phyloP scores from a whole-genome alignment of 2,797 vertebrate species.

The Carapus acus region DNA sequence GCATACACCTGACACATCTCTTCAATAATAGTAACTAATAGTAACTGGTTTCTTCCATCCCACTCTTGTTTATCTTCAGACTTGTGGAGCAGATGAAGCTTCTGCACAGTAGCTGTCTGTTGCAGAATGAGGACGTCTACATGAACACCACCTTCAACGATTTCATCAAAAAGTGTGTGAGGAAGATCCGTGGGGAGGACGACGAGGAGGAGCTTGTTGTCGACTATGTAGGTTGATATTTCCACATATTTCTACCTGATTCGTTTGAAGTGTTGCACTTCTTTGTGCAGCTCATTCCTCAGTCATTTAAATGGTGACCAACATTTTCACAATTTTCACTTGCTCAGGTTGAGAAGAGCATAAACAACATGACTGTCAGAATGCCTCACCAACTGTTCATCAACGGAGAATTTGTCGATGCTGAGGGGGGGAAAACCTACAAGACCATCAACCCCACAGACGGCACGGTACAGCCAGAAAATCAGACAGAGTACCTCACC shows the following conservation, averaged over 20 bases:
- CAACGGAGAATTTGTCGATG: conserved; percentile 80
- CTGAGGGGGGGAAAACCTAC: conserved; percentile 76
- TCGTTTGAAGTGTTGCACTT: too few relatives aligned
- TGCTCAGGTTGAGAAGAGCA: conserved; percentile 73
- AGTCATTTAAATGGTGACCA: too few relatives aligned
- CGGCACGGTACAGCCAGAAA: conserved; percentile 60
- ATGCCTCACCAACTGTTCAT: conserved; percentile 87
- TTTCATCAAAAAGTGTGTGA: conserved; percentile 83
- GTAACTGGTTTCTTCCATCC: neutral
- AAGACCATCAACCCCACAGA: conserved; percentile 82
- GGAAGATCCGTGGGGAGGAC: conserved; percentile 79
- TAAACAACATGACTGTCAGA: conserved; percentile 77
- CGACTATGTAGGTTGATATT: conserved; percentile 75
- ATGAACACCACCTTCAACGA: conserved; percentile 84
- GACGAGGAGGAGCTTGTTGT: conserved; percentile 68
- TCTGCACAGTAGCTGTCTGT: conserved; percentile 69
- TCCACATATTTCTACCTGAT: neutral
- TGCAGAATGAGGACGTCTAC: conserved; percentile 86
- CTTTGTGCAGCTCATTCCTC: too few relatives aligned
- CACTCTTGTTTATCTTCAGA: conserved; percentile 48
- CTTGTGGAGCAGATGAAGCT: conserved; percentile 85
- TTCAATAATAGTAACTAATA: too few relatives aligned
- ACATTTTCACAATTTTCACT: too few relatives aligned
- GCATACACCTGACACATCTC: too few relatives aligned
- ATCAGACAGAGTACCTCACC: neutral